Conservation (phyloP, 1,140 invertebrate genomes). For the Drosophila ambigua region DNA sequence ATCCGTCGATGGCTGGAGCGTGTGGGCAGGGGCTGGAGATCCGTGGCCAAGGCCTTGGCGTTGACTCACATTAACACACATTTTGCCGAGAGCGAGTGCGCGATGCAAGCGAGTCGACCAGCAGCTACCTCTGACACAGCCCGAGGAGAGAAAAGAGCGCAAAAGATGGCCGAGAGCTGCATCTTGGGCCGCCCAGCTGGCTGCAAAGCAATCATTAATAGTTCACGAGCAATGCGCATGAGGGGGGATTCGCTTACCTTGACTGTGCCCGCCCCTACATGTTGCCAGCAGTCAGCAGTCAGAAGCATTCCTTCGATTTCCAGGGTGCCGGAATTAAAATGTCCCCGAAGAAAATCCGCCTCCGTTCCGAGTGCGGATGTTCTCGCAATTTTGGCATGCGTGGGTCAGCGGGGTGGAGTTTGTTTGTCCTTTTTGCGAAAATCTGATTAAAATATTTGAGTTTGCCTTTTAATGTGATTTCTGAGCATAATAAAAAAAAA, state of each 20-base stretch:
- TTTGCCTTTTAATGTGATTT: constrained; percentile 84
- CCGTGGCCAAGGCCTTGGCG: constrained; percentile 21
- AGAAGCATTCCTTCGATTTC: no score
- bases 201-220: no score
- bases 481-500: constrained; percentile 79
- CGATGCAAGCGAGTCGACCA: background rate
- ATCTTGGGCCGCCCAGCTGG: no score
- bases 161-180: background rate
- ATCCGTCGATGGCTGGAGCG: constrained; percentile 1
- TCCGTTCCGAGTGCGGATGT: constrained; percentile 8
- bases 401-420: constrained; percentile 49
- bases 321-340: constrained; percentile 27
- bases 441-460: constrained; percentile 84
- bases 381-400: constrained; percentile 5
- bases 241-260: no score
- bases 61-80: constrained; percentile 81
- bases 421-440: constrained; percentile 76
- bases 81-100: constrained; percentile 49
- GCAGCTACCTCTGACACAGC: constrained; percentile 9
- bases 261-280: no score
- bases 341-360: background rate
- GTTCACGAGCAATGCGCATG: no score
- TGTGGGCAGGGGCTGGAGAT: constrained; percentile 3
- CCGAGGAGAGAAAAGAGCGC: background rate
- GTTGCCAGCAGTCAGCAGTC: no score